Base-by-base conservation (phyloP, 2,888 invertebrate genomes). In the Zelleria hepariella region DNA sequence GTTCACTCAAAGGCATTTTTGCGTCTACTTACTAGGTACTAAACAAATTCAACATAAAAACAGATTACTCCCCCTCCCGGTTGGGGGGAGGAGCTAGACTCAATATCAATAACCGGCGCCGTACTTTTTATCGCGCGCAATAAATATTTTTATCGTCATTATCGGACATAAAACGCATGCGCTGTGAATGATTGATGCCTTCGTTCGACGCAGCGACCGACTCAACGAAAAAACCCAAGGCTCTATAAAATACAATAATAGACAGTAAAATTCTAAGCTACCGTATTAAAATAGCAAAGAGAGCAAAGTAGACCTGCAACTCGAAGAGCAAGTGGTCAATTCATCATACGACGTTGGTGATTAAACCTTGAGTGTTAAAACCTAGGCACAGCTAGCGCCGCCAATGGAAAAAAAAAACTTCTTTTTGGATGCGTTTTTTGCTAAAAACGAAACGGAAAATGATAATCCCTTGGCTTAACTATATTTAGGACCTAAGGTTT, bases 131-230 rank as follows among this genome's bases (percentile, higher is more conserved):
- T 58, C 24, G 51, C 58, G n/a, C 10, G 25, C 25, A 49, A 58
- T 58, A 58, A 58, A 58, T 55, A 51, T 49, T 51, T 49, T 51
- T 49, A 51, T 49, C 58, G 58, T 49, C 26, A 48, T 48, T 58
- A 42, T 42, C 18, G 58, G 56, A 23, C 32, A 59, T 59, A 59
- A 59, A 59, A 59, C 42, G 59, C 59, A 59, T 57, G 52, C 52
- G 57, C 18, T 26, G 52, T 59, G 59, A 57, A 57, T 57, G 56
- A 59, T 59, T 55, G 59, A 27, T 56, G 42, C 42, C 27, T 47
- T 59, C 15, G 15, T 42, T 42, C 32, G 32, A 15, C 32, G 32
- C 32, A 42, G 32, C 32, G 32, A 15, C 32, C 32, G 32, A 42
- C 32, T 15, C 15, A 42, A 42, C 15, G 32, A 32, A 42, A 42